Conservation (phyloP, 2,888 invertebrate genomes). For the Pasiphila rectangulata region DNA sequence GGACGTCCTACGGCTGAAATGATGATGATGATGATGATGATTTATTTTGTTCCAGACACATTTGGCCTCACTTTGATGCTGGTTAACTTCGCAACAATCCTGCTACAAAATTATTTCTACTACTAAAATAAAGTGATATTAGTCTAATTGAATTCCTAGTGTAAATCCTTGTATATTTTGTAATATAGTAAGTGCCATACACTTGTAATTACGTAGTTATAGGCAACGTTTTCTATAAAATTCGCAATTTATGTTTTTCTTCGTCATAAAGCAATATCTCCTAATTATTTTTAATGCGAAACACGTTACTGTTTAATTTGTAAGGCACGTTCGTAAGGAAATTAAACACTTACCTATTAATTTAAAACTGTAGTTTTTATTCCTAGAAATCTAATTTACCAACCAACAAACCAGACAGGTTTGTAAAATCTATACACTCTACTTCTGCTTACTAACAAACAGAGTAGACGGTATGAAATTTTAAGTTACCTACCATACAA, state of each 20-base stretch:
- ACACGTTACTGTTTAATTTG: conserved; percentile 71
- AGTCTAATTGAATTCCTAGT: conserved; percentile 65
- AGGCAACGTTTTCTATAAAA: conserved; percentile 72
- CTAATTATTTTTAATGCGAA: conserved; percentile 39
- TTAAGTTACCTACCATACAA: too few species aligned
- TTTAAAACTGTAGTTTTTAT: conserved; percentile 13
- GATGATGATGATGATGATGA: too few species aligned
- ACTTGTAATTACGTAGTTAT: conserved; percentile 72
- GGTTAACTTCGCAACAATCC: conserved; percentile 49
- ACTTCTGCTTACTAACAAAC: too few species aligned
- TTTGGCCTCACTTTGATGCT: conserved; percentile 54
- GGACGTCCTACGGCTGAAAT: too few species aligned
- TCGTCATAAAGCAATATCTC: conserved; percentile 63
- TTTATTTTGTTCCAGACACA: conserved; percentile 52
- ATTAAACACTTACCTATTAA: conserved; percentile 52
- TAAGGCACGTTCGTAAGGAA: conserved; percentile 68
- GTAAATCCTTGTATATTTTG: conserved; percentile 77
- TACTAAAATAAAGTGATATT: conserved; percentile 78
- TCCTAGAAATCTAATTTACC: too few species aligned
- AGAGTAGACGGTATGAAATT: too few species aligned
- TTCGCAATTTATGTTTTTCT: conserved; percentile 52
- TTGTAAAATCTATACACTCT: background rate
- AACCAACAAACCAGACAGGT: too few species aligned
- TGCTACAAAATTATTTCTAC: conserved; percentile 66
- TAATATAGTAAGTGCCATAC: conserved; percentile 77